These are phyloP conservation scores for Platanista minor DNA, from an alignment of 2,113 vertebrate genomes.

Conservation along the genomic window DNA sequence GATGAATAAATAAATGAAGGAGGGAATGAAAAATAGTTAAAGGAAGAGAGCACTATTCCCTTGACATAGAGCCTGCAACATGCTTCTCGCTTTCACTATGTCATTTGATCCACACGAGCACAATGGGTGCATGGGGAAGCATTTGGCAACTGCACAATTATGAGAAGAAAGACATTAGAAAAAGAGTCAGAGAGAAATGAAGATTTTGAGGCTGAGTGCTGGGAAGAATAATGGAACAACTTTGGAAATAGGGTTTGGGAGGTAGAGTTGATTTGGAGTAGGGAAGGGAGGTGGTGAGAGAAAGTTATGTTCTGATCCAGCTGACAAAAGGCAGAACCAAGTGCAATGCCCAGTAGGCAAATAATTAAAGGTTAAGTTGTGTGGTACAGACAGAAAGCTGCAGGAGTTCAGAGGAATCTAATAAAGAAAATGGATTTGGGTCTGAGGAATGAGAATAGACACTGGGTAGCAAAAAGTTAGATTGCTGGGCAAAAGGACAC, in stretches of 20 bases:
- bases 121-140: background rate
- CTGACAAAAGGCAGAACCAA: slow-evolving; percentile 37
- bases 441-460: background rate
- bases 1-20: background rate
- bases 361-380: slow-evolving; percentile 52
- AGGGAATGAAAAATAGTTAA: background rate
- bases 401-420: slow-evolving; percentile 9
- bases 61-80: background rate
- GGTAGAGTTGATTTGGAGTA: background rate
- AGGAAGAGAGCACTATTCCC: background rate
- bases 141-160: background rate
- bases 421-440: slow-evolving; percentile 37
- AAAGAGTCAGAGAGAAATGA: background rate
- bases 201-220: background rate
- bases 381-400: background rate
- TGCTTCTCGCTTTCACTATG: background rate
- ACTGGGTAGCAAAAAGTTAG: background rate
- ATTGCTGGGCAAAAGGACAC: background rate
- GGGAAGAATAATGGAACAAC: background rate
- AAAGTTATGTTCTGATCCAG: background rate
- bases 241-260: background rate
- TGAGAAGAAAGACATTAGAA: background rate
- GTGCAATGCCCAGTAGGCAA: background rate
- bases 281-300: background rate
- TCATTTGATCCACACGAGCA: background rate